Conservation (phyloP, 2,113 vertebrate genomes). For the Mobula birostris region DNA sequence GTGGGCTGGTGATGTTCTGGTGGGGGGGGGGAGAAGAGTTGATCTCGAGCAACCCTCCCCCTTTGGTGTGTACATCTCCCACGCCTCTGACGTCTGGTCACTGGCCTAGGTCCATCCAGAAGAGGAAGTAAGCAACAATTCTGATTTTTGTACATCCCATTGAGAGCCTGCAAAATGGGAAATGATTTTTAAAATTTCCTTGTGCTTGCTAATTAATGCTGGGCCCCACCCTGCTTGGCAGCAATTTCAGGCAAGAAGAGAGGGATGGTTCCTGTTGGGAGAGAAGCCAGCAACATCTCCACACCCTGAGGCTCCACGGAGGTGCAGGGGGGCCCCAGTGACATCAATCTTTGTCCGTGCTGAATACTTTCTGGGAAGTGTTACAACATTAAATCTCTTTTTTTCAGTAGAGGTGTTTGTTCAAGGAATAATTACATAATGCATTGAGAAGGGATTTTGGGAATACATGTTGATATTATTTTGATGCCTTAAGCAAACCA, state of each 20-base stretch:
- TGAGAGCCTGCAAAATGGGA: not conserved
- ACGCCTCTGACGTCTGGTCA: not conserved
- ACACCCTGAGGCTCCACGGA: not conserved
- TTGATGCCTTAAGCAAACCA: not conserved
- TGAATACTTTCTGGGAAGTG: slow-evolving; percentile 6
- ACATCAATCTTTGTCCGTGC: not conserved
- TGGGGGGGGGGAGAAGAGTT: too few relatives aligned
- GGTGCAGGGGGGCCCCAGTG: not conserved
- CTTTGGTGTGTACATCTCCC: not conserved
- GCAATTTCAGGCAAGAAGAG: not conserved
- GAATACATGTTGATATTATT: not conserved
- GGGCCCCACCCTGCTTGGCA: not conserved
- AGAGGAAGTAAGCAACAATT: not conserved
- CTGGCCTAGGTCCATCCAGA: not conserved
- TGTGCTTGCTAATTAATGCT: not conserved
- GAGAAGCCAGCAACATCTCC: not conserved
- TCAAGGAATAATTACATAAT: not conserved
- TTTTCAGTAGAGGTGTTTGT: not conserved
- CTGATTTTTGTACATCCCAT: not conserved
- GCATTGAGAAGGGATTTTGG: slow-evolving; percentile 1
- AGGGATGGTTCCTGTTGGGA: not conserved
- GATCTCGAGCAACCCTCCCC: not conserved
- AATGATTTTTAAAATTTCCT: not conserved
- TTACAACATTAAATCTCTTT: not conserved
- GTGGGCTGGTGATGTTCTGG: not conserved